Evolutionary conservation across 1,140 invertebrate genomes (phyloP), one percentile per base, ranked within the genome.

Genomic region (Drosophila ironensis): DNA sequence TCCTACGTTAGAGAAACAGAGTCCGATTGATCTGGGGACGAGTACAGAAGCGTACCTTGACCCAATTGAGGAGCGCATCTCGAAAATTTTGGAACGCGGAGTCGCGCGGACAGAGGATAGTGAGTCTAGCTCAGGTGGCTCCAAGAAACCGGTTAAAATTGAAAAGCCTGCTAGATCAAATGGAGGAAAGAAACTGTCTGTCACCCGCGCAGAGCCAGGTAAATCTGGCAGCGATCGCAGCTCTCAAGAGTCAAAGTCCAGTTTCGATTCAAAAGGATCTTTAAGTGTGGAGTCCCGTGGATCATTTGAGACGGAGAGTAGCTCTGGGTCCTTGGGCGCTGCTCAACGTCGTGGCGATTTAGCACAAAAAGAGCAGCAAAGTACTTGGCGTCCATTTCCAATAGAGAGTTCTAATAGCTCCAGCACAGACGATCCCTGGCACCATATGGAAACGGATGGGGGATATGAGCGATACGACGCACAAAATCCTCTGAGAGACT

Each of bases 311-410:
- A 94, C 92, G 14, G 93, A 94, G 88, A 95, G 94, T 19, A 95
- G 94, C 68, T 95, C 93, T n/a, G 94, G 94, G 4, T 94, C 94
- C 20, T 90, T 94, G 27, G 93, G 93, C 5, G 92, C 92, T 38
- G 93, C 93, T 12, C 93, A 94, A 74, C 91, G 94, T 40, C 92
- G 92, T 30, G 92, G 92, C 0, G 92, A 91, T 38, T 81, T 91
- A 6, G 81, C 90, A 73, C 63, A 54, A 14, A 91, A 93, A 76
- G 94, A 95, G 75, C 89, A 94, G 33, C 94, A 93, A 88, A 93
- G 94, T n/a, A 95, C 95, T 1, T 95, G 94, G 94, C 93, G 93
- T 71, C 94, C 94, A 1, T 96, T 96, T 80, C 93, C 95, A n/a
- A 92, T 96, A 4, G 95, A 94, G 77, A 94, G 94, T 69, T 95